Evolutionary conservation across 2,113 vertebrate species (phyloP), one percentile per base, ranked within the genome.

Genomic region (Callocephalon fimbriatum): DNA sequence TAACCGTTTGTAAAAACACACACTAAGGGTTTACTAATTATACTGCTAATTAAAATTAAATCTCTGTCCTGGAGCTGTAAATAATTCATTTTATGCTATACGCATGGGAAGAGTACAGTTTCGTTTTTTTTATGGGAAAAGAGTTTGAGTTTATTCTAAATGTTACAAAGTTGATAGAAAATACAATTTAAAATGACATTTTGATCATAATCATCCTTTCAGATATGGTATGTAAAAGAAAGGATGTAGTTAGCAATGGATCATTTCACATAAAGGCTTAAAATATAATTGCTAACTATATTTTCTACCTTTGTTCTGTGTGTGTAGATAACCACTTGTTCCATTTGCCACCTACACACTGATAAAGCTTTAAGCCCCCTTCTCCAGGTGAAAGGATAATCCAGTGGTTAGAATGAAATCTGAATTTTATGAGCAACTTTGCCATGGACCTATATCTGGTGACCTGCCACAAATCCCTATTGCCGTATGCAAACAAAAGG

Each of bases 161-260:
- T 80, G 63, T 47, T 95, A 94, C 35, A 37, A 88, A 92, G 48
- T 74, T 68, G 61, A 53, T 15, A 79, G 44, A 90, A 93, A 90
- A 93, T 80, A 88, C 59, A 93, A 90, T 92, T 95, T 66, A 77
- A 96, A 96, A 79, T 96, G 53, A 66, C 78, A 93, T 95, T 96
- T 96, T 88, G 37, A 50, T 83, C 38, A 59, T 88, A 83, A 90
- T 85, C n/a, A 23, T 19, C 12, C 50, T 93, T 93, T 88, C 59
- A 88, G 71, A 86, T 90, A 59, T 0, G 8, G 25, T 80, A 80
- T 44, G 67, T 74, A 90, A 96, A 95, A 84, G n/a, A 88, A 96
- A 82, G 83, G 8, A 38, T 80, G 63, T 54, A 86, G 86, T 94
- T 95, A 92, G 54, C 83, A 86, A 95, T 77, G 75, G 75, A 77